Evolutionary conservation across 1,140 invertebrate species (phyloP), one percentile per base, ranked within the genome.

Genomic region (Brachionus manjavacas): DNA sequence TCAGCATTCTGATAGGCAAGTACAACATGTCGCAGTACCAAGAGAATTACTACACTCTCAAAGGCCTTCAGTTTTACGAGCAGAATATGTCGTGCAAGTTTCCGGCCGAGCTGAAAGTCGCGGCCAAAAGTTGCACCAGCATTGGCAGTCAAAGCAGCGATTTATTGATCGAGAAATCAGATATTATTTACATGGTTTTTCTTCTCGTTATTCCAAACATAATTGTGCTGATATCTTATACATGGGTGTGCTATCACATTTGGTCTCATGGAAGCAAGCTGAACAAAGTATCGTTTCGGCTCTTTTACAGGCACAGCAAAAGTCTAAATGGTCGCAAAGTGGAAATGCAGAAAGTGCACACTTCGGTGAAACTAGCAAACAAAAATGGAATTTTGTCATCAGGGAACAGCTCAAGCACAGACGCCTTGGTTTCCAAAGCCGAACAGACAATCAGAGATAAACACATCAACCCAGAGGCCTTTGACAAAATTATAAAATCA

Each of bases 211-310:
- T 81, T 20, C 79, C 79, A 0, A 81, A 81, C 52, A 43, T 81
- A n/a, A 60, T 81, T 43, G 79, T 81, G 12, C 23, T 81, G 25
- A 25, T 41, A 25, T 81, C 49, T 4, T 81, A 81, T 39, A 43
- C 52, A 25, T 68, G 52, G 52, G 79, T 81, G 0, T 81, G 79
- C 41, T 68, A 81, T 81, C 79, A 81, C 25, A 81, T 81, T 41
- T 81, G 79, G 79, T 81, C 79, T 6, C 52, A 68, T 25, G 64
- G 79, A 23, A 60, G 35, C 25, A 81, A 35, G 25, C 20, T 81
- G 20, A 68, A 81, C 28, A 81, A 64, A 35, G n/a, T 25, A 14
- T 81, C 52, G n/a, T 68, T 81, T 16, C 31, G 79, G 1, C 72
- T 76, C 16, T 76, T 46, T 31, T 76, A 76, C n/a, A 76, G 25